Conservation (phyloP, 2,113 vertebrate species). For the Tiliqua scincoides region DNA sequence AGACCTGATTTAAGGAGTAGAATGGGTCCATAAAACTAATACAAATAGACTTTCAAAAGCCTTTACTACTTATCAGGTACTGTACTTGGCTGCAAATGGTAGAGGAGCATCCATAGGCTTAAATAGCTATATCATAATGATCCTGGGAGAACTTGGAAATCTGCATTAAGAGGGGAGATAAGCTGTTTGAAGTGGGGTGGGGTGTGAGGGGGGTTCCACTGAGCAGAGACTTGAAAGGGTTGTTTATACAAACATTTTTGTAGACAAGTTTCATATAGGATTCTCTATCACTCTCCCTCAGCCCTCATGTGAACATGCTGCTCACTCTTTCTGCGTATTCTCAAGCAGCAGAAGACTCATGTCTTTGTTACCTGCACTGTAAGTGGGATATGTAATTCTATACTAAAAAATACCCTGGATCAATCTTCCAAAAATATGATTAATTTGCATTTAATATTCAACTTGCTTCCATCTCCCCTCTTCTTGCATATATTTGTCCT, state of each 20-base stretch:
- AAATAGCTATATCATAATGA: slow-evolving; percentile 63
- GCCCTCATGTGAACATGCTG: background rate
- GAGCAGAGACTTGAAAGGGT: background rate
- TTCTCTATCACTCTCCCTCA: background rate
- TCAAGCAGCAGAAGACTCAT: background rate
- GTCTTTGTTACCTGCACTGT: background rate
- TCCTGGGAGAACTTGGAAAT: slow-evolving; percentile 52
- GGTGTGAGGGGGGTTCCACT: background rate
- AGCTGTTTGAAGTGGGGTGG: background rate
- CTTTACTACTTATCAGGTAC: slow-evolving; percentile 62
- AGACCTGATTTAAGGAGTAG: slow-evolving; percentile 77
- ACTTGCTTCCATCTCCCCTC: background rate
- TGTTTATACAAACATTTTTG: background rate
- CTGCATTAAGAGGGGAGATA: background rate
- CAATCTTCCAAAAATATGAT: background rate
- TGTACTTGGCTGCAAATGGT: slow-evolving; percentile 50
- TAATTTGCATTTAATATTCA: background rate
- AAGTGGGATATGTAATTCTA: background rate
- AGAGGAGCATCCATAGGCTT: slow-evolving; percentile 63
- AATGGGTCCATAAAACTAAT: slow-evolving; percentile 77
- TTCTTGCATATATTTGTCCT: background rate
- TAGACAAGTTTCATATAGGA: background rate
- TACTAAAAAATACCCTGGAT: background rate
- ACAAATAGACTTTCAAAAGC: slow-evolving; percentile 75
- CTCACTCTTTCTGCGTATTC: background rate